Evolutionary conservation across 1,140 invertebrate species (phyloP).

Genomic region (Drosophila pectinifera): DNA sequence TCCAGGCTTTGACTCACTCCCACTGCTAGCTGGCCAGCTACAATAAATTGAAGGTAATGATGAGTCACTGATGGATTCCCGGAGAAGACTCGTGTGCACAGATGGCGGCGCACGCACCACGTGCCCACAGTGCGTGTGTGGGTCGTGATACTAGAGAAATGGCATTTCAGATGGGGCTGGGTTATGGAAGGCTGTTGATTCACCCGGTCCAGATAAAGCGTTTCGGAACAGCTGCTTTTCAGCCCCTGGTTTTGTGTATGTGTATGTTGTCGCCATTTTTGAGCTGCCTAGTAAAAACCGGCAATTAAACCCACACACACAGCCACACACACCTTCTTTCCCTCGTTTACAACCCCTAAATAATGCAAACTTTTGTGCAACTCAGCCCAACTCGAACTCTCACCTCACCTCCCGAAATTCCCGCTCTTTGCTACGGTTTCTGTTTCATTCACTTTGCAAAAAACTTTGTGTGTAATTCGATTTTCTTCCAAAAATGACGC

Average conservation of each 20-base stretch:
- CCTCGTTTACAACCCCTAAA: constrained; percentile 65
- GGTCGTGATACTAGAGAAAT: neutral
- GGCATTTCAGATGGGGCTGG: constrained; percentile 6
- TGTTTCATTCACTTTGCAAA: constrained; percentile 69
- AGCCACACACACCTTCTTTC: constrained; percentile 12
- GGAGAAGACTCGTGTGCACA: constrained; percentile 37
- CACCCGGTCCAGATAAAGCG: constrained; percentile 10
- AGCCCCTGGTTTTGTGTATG: constrained; percentile 6
- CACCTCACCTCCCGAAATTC: constrained; percentile 1
- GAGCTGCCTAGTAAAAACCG: constrained; percentile 2
- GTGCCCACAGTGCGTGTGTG: constrained; percentile 27
- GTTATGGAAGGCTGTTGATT: constrained; percentile 50
- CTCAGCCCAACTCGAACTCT: neutral
- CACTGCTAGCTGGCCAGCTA: constrained; percentile 17
- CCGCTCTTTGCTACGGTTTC: constrained; percentile 69
- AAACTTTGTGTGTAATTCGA: constrained; percentile 69
- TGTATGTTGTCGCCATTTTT: constrained; percentile 54
- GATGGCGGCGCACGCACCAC: constrained; percentile 16
- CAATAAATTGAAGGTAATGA: constrained; percentile 39
- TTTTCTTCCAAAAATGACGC: constrained; percentile 75
- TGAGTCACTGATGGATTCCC: constrained; percentile 49
- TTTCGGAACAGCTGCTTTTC: constrained; percentile 44
- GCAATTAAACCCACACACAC: constrained; percentile 18
- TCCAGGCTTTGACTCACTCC: constrained; percentile 30
- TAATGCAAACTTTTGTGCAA: constrained; percentile 59